A percentile compares a stretch with the other conserved stretches of the same genome.
These are phyloP conservation scores for Mirza zaza DNA, from an alignment of 2,113 vertebrate genomes.

Conservation along the genomic window DNA sequence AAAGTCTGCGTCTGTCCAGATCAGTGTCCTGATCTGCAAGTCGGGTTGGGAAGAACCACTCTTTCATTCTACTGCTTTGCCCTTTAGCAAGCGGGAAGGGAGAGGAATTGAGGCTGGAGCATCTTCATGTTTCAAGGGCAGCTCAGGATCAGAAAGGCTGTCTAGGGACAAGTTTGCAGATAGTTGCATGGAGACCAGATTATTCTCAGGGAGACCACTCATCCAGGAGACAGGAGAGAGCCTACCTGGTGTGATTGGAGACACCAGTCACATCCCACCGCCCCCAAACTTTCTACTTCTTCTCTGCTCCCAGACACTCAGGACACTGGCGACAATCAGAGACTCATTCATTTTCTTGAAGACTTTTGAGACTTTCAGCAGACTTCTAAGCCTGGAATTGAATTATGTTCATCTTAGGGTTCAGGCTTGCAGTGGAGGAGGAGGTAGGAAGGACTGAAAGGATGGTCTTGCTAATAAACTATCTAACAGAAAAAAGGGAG, in stretches of 20 bases:
- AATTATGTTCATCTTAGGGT: neutral
- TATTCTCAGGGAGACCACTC: neutral
- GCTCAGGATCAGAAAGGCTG: neutral
- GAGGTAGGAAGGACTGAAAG: neutral
- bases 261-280: fast-evolving
- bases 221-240: neutral
- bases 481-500: no score
- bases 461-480: no score
- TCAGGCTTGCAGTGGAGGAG: neutral
- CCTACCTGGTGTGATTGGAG: neutral
- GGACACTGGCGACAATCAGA: neutral
- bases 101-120: neutral
- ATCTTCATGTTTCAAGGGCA: neutral
- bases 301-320: neutral
- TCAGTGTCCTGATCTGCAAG: neutral
- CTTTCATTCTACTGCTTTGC: neutral
- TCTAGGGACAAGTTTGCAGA: neutral
- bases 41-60: neutral
- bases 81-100: neutral
- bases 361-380: neutral
- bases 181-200: neutral
- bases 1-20: neutral
- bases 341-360: neutral
- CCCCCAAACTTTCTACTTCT: neutral
- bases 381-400: neutral